Base-by-base conservation (phyloP, 2,113 vertebrate genomes). In the Perca fluviatilis region DNA sequence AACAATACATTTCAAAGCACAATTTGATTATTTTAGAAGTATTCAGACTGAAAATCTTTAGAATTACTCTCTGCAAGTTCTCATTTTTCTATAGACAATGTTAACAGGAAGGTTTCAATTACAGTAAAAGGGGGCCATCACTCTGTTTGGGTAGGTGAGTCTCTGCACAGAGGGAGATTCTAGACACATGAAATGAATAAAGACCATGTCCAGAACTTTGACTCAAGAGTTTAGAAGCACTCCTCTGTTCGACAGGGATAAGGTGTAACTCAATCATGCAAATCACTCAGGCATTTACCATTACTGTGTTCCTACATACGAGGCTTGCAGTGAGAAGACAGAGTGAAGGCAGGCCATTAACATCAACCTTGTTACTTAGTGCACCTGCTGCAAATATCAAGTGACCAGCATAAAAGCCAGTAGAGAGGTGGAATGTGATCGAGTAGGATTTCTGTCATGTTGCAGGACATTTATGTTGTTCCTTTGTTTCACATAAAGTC, bases 261-360 rank as follows among this genome's bases (percentile, higher is more conserved):
- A 77, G 62, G 68, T 89, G 89, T 77, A 91, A 92, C 89, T 72
- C 33, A 88, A 73, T 91, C 84, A 81, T 65, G 70, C 74, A 49
- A 85, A 61, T 74, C 82, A 85, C 73, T 62, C 49, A 84, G 71
- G 66, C 79, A 11, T 80, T 83, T 80, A 72, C 58, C 85, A 80
- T 90, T 80, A 80, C 79, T 40, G 51, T 86, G 82, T 63, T 68
- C 77, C n/a, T 80, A 64, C 87, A 89, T 88, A 77, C 77, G 81
- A 68, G 65, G 15, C 46, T 46, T 76, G 74, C 80, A 76, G 75
- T 74, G 56, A 86, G 80, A 77, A 77, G 51, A 73, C 50, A 54
- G 65, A 47, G 49, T 56, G 6, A 80, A 73, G 65, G 74, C 60
- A 77, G 79, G 33, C 65, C 88, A 90, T 90, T 88, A 85, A 77